Percentiles rank a stretch among this genome's conserved stretches.
Evolutionary conservation across 2,113 vertebrate genomes (phyloP).

Genomic region (Cromileptes altivelis): DNA sequence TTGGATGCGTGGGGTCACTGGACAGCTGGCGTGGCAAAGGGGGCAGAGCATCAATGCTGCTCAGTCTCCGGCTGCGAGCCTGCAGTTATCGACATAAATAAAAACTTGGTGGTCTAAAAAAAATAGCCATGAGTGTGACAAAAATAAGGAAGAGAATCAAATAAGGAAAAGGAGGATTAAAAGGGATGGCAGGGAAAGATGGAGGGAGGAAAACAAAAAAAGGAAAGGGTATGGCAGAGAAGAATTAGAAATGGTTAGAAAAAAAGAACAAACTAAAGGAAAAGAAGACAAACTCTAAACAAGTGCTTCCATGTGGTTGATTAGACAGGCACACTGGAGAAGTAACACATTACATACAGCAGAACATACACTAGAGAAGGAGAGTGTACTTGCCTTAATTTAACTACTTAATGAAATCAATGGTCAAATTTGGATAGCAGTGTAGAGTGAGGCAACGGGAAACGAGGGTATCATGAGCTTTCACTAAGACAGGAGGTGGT

Average conservation of each 20-base stretch:
- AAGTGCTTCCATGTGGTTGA: constrained; percentile 72
- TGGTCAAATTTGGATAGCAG: constrained; percentile 45
- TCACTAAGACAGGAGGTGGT: constrained; percentile 28
- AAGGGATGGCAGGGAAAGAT: constrained; percentile 71
- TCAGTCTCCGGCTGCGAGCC: constrained; percentile 89
- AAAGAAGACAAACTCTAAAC: constrained; percentile 82
- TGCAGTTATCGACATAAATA: constrained; percentile 99
- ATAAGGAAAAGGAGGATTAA: constrained; percentile 59
- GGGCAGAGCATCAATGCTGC: constrained; percentile 86
- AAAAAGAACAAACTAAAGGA: constrained; percentile 80
- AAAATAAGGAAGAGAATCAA: constrained; percentile 78
- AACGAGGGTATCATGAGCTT: constrained; percentile 54
- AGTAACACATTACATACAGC: constrained; percentile 36
- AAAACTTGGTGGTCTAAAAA: constrained; percentile 97
- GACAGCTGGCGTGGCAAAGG: constrained; percentile 81
- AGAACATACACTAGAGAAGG: constrained; percentile 27
- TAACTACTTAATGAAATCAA: constrained; percentile 46
- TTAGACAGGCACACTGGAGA: constrained; percentile 69
- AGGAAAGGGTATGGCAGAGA: constrained; percentile 84
- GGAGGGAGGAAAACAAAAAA: constrained; percentile 75
- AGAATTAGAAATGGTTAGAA: constrained; percentile 90
- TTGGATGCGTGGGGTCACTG: constrained; percentile 82
- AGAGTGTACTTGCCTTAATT: constrained; percentile 33
- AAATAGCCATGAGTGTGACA: constrained; percentile 89
- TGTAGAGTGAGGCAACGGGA: constrained; percentile 56